Evolutionary conservation across 92 coral and sea anemone species (phyloP).

Genomic region (Umimayanthus chanpuru): DNA sequence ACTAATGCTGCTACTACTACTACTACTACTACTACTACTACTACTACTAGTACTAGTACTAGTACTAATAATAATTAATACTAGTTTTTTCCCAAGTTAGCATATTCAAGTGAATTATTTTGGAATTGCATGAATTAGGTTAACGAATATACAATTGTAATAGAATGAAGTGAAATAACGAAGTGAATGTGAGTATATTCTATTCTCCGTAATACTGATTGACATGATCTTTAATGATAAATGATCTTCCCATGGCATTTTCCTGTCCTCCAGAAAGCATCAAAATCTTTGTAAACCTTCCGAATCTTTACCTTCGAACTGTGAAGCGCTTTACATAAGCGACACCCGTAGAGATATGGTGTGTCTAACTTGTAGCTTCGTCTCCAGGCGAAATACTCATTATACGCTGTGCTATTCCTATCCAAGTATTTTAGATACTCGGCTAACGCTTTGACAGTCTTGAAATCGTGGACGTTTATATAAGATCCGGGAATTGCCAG

Average conservation of each 20-base stretch:
- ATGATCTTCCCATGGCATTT: slow-evolving; percentile 38
- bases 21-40: too few species aligned
- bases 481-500: slow-evolving; percentile 64
- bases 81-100: too few species aligned
- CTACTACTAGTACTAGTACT: too few species aligned
- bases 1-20: too few species aligned
- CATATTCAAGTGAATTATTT: too few species aligned
- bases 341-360: slow-evolving; percentile 60
- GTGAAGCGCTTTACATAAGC: slow-evolving; percentile 54
- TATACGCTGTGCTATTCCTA: slow-evolving; percentile 48
- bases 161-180: too few species aligned
- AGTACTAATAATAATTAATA: too few species aligned
- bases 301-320: slow-evolving; percentile 30
- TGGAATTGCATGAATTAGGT: too few species aligned
- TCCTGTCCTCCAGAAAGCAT: slow-evolving; percentile 45
- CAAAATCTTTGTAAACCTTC: slow-evolving; percentile 40
- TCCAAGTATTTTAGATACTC: slow-evolving; percentile 48
- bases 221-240: background rate
- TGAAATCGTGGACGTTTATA: slow-evolving; percentile 58
- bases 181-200: too few species aligned
- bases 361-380: slow-evolving; percentile 51
- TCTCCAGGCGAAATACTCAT: slow-evolving; percentile 59
- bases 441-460: slow-evolving; percentile 56
- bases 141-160: too few species aligned
- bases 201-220: too few species aligned